Evolutionary conservation across 2,113 vertebrate species (phyloP).

Genomic region (Oncorhynchus masou): DNA sequence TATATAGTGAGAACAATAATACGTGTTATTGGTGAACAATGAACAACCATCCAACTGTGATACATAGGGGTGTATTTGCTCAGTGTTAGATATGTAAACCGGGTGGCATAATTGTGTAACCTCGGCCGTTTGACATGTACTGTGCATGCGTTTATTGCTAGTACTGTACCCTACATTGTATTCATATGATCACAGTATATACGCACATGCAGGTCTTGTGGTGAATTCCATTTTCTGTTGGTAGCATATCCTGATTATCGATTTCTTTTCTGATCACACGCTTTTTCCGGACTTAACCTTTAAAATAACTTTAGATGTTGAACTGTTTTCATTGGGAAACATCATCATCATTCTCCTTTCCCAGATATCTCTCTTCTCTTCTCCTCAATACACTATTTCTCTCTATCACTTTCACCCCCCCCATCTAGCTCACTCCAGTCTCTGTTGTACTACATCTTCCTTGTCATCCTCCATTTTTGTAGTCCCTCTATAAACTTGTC

Average conservation of each 20-base stretch:
- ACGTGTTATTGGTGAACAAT: conserved; percentile 40
- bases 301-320: not conserved
- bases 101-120: conserved; percentile 53
- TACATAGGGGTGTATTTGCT: not conserved
- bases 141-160: conserved; percentile 8
- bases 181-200: too few species aligned
- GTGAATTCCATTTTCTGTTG: too few species aligned
- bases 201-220: too few species aligned
- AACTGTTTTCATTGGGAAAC: not conserved
- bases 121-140: not conserved
- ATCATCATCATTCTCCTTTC: too few species aligned
- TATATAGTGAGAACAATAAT: conserved; percentile 30
- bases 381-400: not conserved
- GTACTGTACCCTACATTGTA: not conserved
- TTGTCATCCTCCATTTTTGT: not conserved
- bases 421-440: not conserved
- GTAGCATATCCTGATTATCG: too few species aligned
- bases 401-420: not conserved
- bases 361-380: not conserved
- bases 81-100: conserved; percentile 29
- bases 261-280: too few species aligned
- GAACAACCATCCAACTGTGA: conserved; percentile 17
- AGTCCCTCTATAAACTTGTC: conserved; percentile 65
- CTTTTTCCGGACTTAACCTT: too few species aligned
- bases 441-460: not conserved